phyloP scores from a whole-genome alignment of 1,140 invertebrate genomes.

The Heliconius hermathena region DNA sequence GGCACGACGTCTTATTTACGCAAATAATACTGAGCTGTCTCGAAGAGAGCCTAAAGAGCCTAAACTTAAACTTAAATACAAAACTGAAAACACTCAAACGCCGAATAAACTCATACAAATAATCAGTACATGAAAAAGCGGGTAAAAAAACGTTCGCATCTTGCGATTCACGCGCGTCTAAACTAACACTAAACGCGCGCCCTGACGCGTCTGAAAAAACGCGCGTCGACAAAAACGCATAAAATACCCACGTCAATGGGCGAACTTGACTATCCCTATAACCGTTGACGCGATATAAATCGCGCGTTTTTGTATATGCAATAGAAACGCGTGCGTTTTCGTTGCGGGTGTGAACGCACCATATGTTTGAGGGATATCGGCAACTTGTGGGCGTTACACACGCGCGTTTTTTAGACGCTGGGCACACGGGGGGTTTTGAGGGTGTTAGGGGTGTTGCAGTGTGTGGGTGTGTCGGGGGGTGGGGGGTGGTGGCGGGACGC shows the following conservation, averaged over 20 bases:
- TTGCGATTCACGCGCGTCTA: conserved; percentile 63
- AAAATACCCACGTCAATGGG: conserved; percentile 31
- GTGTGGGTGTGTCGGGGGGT: conserved; percentile 30
- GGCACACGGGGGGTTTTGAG: conserved; percentile 34
- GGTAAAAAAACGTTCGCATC: conserved; percentile 54
- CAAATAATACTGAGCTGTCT: conserved; percentile 66
- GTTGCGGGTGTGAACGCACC: background rate
- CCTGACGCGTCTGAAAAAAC: conserved; percentile 17
- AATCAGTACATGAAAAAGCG: conserved; percentile 74
- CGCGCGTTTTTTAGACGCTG: conserved; percentile 14
- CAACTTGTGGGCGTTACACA: background rate
- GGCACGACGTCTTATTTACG: conserved; percentile 44
- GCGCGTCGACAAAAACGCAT: conserved; percentile 21
- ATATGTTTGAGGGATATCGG: background rate
- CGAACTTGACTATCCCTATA: conserved; percentile 22
- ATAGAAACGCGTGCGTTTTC: conserved; percentile 1
- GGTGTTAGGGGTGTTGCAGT: conserved; percentile 34
- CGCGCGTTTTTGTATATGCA: conserved; percentile 1
- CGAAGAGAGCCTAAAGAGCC: conserved; percentile 53
- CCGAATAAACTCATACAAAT: conserved; percentile 47
- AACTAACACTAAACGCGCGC: conserved; percentile 55
- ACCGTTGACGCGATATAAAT: conserved; percentile 5
- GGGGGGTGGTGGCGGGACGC: conserved; percentile 42
- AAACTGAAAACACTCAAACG: conserved; percentile 44
- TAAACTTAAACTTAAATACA: conserved; percentile 66